Evolutionary conservation across 2,888 invertebrate species (phyloP).

Genomic region (Serrognathus titanus): DNA sequence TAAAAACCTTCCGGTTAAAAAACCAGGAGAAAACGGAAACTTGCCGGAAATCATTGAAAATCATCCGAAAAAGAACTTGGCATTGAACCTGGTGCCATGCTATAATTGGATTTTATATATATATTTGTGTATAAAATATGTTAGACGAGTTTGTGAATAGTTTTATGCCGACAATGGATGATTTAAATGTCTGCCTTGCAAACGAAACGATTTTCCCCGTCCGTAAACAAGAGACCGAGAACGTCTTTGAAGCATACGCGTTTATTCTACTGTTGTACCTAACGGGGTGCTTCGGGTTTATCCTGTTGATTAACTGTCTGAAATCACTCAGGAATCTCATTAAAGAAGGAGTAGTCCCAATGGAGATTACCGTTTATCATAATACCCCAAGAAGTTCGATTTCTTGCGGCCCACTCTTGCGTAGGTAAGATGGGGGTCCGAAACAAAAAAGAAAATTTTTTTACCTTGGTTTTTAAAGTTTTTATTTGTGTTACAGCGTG

Average conservation of each 20-base stretch:
- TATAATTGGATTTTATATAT: constrained; percentile 15
- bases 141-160: not conserved
- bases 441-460: not conserved
- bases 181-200: not conserved
- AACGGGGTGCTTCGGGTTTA: not conserved
- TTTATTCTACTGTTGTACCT: not conserved
- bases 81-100: constrained; percentile 19
- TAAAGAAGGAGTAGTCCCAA: not conserved
- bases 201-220: not conserved
- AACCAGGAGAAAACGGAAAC: not conserved
- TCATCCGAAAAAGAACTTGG: constrained; percentile 17
- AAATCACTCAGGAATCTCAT: not conserved
- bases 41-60: not conserved
- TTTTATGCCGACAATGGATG: not conserved
- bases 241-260: not conserved
- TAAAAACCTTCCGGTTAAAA: not conserved
- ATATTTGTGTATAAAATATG: not conserved
- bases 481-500: constrained; percentile 1
- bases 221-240: not conserved
- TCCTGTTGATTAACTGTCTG: not conserved
- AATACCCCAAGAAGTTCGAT: not conserved
- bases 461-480: no score
- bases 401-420: not conserved
- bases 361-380: not conserved
- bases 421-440: not conserved